phyloP scores from a whole-genome alignment of 2,113 vertebrate species.

The Xenopus borealis region DNA sequence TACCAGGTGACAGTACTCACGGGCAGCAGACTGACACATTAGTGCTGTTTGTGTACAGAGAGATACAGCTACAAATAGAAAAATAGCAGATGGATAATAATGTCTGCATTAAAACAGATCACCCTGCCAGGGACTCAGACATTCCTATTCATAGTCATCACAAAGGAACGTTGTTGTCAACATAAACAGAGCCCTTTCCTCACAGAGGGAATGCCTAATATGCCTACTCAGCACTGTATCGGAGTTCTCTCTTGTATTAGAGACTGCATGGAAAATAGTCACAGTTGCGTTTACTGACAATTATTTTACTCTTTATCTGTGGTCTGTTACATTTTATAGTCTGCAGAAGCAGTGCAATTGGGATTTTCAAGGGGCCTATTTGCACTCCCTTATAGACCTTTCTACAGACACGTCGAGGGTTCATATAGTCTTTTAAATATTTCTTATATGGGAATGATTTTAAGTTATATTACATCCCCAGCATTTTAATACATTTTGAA shows the following conservation, averaged over 20 bases:
- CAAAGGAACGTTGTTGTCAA: constrained; percentile 47
- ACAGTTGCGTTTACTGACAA: neutral
- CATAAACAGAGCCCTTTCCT: constrained; percentile 51
- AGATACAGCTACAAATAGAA: constrained; percentile 62
- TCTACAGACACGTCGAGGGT: too few relatives aligned
- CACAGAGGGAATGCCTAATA: neutral
- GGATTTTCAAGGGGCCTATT: too few relatives aligned
- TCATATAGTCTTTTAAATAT: too few relatives aligned
- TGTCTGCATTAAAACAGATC: constrained; percentile 63
- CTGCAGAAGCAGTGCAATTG: too few relatives aligned
- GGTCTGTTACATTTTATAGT: too few relatives aligned
- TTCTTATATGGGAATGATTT: too few relatives aligned
- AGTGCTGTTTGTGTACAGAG: constrained; percentile 53
- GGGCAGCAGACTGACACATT: neutral
- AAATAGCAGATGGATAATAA: constrained; percentile 69
- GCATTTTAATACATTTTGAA: too few relatives aligned
- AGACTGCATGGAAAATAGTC: neutral
- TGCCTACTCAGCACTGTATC: too few relatives aligned
- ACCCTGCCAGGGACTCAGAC: constrained; percentile 72
- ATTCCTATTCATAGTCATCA: constrained; percentile 63
- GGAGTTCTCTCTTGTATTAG: too few relatives aligned
- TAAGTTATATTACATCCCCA: too few relatives aligned
- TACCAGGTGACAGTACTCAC: neutral
- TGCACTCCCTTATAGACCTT: too few relatives aligned
- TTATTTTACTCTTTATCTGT: neutral